Evolutionary conservation across 2,888 invertebrate species (phyloP), one percentile per base, ranked within the genome.

Genomic region (Coenonympha glycerion): DNA sequence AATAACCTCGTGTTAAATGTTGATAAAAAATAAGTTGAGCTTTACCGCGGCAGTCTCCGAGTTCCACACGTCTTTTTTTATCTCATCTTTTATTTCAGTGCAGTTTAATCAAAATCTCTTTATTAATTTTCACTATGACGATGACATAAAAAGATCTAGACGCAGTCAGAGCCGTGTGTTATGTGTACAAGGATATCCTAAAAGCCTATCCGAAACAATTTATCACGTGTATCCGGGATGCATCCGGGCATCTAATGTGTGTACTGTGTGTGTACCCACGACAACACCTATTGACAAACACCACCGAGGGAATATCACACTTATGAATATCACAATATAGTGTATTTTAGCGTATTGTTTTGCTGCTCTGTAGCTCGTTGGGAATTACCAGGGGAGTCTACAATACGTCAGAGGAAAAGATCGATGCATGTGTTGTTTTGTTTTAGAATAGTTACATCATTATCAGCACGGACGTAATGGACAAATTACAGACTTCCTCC

Each of bases 191-290:
- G 13, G 37, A 46, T 24, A 34, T n/a, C 39, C 31, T 59, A 58
- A 59, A 55, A 54, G 56, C 56, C 59, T 54, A 56, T 60, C 55
- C 55, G 53, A 58, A 59, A 59, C 60, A 59, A 60, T 61, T 60
- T 58, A 59, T 61, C 60, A 53, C 52, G 49, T 47, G 54, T 57
- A 56, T 57, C 58, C 58, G 55, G 53, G 39, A 53, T 56, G 56
- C 52, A 54, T 54, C 52, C 50, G 50, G 49, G 28, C 42, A 40
- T 47, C 50, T 57, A 53, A 58, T 53, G 50, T 49, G 53, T 47
- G n/a, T n/a, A n/a, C n/a, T n/a, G n/a, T n/a, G 45, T n/a, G n/a
- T n/a, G 45, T 49, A 41, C 19, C 21, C 36, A 16, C 30, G 6
- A 28, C 31, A 42, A 42, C 41, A 47, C 18, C 11, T 34, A 26